Percentiles rank a stretch among this genome's conserved stretches.
These are phyloP conservation scores for Rhodinocichla rosea DNA, from an alignment of 2,113 vertebrate genomes.

Conservation along the genomic window DNA sequence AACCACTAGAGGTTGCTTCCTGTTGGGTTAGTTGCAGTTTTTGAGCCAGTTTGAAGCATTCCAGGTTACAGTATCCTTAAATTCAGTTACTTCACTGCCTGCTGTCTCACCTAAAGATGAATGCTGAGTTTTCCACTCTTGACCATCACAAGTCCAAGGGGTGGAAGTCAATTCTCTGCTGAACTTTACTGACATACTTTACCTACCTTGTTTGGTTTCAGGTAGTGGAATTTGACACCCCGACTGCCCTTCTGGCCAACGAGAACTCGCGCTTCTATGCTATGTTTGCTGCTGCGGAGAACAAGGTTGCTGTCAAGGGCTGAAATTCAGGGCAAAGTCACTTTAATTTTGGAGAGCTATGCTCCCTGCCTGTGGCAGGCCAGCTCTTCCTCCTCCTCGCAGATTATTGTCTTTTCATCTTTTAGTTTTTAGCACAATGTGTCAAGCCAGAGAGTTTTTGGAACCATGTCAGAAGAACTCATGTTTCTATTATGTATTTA, in stretches of 20 bases:
- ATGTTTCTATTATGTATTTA: slow-evolving; percentile 81
- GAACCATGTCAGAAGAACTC: slow-evolving; percentile 58
- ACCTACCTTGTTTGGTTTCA: slow-evolving; percentile 63
- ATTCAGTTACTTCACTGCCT: neutral
- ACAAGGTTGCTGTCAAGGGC: slow-evolving; percentile 91
- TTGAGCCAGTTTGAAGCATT: neutral
- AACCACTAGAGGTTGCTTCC: neutral
- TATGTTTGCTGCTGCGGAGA: slow-evolving; percentile 90
- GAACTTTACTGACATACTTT: neutral
- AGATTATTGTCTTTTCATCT: slow-evolving; percentile 71
- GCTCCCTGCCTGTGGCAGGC: slow-evolving; percentile 72
- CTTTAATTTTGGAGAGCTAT: slow-evolving; percentile 50
- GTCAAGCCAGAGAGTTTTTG: slow-evolving; percentile 68
- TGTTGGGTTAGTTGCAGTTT: neutral
- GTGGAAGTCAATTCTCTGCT: neutral
- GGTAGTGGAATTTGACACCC: slow-evolving; percentile 96
- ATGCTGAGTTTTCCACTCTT: neutral
- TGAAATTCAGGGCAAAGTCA: slow-evolving; percentile 66
- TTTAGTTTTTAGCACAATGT: slow-evolving; percentile 71
- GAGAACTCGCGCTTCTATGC: slow-evolving; percentile 91
- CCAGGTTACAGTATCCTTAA: neutral
- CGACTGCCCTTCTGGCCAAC: slow-evolving; percentile 86
- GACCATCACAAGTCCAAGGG: neutral
- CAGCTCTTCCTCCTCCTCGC: slow-evolving; percentile 56
- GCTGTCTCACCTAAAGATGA: neutral